phyloP scores from a whole-genome alignment of 2,888 invertebrate genomes.

The Plebejus melissa region DNA sequence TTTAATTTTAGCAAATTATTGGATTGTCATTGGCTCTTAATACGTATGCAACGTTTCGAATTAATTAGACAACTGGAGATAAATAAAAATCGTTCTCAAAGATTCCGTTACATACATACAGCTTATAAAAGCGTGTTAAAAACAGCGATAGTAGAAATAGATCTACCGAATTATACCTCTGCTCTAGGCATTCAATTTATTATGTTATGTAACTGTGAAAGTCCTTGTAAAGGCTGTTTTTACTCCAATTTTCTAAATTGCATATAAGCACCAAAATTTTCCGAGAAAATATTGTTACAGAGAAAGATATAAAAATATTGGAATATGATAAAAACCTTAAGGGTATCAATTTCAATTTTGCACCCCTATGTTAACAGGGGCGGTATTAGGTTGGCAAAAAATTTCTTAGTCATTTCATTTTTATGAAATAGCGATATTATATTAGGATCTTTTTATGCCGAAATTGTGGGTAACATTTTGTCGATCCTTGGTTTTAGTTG shows the following conservation, averaged over 20 bases:
- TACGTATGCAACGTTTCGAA: too few relatives aligned
- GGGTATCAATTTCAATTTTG: slow-evolving; percentile 31
- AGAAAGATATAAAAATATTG: slow-evolving; percentile 27
- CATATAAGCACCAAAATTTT: background rate
- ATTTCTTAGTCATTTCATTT: slow-evolving; percentile 29
- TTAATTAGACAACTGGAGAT: too few relatives aligned
- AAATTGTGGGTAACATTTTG: slow-evolving; percentile 7
- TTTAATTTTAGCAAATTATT: too few relatives aligned
- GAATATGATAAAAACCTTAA: slow-evolving; percentile 31
- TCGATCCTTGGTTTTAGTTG: background rate
- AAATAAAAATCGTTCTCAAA: too few relatives aligned
- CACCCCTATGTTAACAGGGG: slow-evolving; percentile 30
- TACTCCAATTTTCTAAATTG: slow-evolving; percentile 9
- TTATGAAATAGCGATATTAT: slow-evolving; percentile 27
- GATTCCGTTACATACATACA: too few relatives aligned
- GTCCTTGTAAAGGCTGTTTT: background rate
- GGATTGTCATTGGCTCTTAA: too few relatives aligned
- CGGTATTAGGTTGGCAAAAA: slow-evolving; percentile 30
- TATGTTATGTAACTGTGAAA: background rate
- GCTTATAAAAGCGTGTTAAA: too few relatives aligned
- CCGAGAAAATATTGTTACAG: slow-evolving; percentile 24
- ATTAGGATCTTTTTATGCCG: slow-evolving; percentile 14
- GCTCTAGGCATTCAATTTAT: background rate
- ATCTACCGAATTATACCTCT: too few relatives aligned
- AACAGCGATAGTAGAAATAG: too few relatives aligned